These are phyloP conservation scores for Anagrus nilaparvatae DNA, from an alignment of 1,140 invertebrate species.

Conservation along the genomic window DNA sequence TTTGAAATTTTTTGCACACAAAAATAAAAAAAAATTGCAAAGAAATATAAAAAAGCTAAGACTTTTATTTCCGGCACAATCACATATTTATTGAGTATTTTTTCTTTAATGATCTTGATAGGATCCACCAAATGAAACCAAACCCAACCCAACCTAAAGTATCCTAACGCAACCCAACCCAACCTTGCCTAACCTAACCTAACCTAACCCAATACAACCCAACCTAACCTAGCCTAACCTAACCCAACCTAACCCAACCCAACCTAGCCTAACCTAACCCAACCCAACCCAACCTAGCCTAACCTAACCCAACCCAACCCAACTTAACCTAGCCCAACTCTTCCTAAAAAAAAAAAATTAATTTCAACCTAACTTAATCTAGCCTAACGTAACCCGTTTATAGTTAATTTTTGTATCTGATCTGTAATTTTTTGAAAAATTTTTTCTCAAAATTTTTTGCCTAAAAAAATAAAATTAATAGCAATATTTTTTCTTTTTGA, in stretches of 20 bases:
- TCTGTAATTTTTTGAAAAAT: too few species aligned
- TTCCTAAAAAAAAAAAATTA: background rate
- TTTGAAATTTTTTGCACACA: too few species aligned
- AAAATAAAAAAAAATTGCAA: too few species aligned
- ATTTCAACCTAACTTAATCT: background rate
- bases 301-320: constrained; percentile 25
- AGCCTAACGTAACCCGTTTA: background rate
- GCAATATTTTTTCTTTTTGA: too few species aligned
- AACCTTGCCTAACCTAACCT: constrained; percentile 28
- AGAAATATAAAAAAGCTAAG: too few species aligned
- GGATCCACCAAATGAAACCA: constrained; percentile 22
- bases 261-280: constrained; percentile 23
- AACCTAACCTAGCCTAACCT: constrained; percentile 23
- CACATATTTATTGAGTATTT: too few species aligned
- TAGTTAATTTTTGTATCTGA: too few species aligned
- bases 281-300: constrained; percentile 20
- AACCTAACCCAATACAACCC: constrained; percentile 27
- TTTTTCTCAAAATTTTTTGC: too few species aligned
- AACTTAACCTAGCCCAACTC: constrained; percentile 2
- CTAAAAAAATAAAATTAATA: too few species aligned
- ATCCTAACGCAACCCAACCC: constrained; percentile 27
- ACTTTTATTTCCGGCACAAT: too few species aligned
- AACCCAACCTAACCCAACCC: constrained; percentile 21
- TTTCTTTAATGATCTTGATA: too few species aligned
- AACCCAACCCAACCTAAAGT: constrained; percentile 27